Evolutionary conservation across 2,888 invertebrate genomes (phyloP).

Genomic region (Amorpha juglandis): DNA sequence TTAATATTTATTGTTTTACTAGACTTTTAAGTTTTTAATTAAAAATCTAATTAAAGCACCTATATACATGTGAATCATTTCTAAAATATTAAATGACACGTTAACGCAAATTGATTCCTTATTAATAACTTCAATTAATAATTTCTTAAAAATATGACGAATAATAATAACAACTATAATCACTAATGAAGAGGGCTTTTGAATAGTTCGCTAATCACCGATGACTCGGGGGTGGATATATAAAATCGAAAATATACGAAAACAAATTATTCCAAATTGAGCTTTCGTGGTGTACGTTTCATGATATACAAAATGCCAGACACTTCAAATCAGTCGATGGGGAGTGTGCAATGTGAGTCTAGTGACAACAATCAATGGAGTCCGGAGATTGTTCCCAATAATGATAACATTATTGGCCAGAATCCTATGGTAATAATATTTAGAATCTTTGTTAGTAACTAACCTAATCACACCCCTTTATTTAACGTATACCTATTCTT

Average conservation of each 20-base stretch:
- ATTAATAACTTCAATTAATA: slow-evolving; percentile 13
- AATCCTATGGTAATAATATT: slow-evolving; percentile 46
- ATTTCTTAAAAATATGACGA: slow-evolving; percentile 32
- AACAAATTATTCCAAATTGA: slow-evolving; percentile 48
- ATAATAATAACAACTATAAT: slow-evolving; percentile 41
- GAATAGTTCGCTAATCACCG: slow-evolving; percentile 50
- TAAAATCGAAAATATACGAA: slow-evolving; percentile 52
- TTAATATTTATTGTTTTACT: no score
- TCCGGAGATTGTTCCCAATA: slow-evolving; percentile 37
- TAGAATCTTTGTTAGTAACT: not conserved
- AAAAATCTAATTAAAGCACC: not conserved
- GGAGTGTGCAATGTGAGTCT: slow-evolving; percentile 33
- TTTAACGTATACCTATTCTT: no score
- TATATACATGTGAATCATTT: not conserved
- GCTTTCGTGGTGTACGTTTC: slow-evolving; percentile 51
- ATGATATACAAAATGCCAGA: slow-evolving; percentile 38
- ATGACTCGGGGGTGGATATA: slow-evolving; percentile 47
- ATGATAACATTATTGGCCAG: slow-evolving; percentile 31
- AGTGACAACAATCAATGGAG: slow-evolving; percentile 48
- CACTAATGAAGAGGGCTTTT: slow-evolving; percentile 40
- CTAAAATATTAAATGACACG: not conserved
- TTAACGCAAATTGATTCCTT: slow-evolving; percentile 6
- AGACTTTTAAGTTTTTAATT: not conserved
- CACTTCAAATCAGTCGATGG: slow-evolving; percentile 30
- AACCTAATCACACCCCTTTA: no score